Evolutionary conservation across 2,797 vertebrate species (phyloP).

Genomic region (Rhincodon typus): DNA sequence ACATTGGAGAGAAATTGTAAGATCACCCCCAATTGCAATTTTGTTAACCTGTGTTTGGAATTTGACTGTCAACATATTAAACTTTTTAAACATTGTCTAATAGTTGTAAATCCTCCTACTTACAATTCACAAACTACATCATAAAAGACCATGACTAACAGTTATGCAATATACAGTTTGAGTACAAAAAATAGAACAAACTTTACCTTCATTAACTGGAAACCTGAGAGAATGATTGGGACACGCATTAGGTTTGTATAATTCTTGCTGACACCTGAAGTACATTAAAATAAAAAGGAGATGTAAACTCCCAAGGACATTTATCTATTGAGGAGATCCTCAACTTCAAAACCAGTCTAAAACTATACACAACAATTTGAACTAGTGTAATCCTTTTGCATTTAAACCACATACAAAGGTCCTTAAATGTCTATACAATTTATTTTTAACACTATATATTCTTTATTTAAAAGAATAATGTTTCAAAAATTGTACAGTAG

Average conservation of each 20-base stretch:
- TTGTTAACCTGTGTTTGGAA: neutral
- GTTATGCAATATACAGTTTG: neutral
- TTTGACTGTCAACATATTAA: neutral
- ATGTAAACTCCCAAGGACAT: neutral
- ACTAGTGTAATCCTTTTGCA: neutral
- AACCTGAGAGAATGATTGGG: neutral
- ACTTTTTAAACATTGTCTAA: neutral
- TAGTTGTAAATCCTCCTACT: neutral
- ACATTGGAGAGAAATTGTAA: neutral
- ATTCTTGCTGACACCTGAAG: neutral
- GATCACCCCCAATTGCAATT: neutral
- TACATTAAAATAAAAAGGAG: neutral
- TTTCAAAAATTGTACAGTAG: neutral
- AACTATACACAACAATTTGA: neutral
- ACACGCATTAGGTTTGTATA: neutral
- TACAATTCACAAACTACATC: neutral
- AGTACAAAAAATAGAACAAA: neutral
- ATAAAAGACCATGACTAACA: neutral
- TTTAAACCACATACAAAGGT: neutral
- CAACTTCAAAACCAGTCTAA: neutral
- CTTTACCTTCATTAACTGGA: conserved; percentile 23
- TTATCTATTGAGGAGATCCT: neutral
- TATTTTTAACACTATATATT: neutral
- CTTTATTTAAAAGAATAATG: neutral
- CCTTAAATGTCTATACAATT: neutral